Evolutionary conservation across 2,113 vertebrate species (phyloP).

Genomic region (Cynopterus brachyotis): DNA sequence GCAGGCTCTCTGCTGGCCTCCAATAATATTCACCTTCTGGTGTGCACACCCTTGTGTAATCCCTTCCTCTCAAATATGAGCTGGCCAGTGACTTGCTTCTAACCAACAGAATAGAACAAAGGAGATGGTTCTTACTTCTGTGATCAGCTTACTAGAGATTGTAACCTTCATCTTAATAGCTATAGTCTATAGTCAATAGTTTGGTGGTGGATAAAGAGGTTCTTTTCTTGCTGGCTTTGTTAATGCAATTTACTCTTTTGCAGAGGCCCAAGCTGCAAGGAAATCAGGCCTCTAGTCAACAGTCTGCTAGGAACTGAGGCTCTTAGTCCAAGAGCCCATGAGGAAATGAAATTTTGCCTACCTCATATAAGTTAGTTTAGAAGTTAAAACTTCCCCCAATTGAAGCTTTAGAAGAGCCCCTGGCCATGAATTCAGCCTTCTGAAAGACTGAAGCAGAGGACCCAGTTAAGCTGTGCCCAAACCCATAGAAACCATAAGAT

Average conservation of each 20-base stretch:
- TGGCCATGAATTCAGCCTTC: not conserved
- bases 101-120: not conserved
- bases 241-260: not conserved
- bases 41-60: not conserved
- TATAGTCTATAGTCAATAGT: not conserved
- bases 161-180: not conserved
- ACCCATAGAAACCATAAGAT: not conserved
- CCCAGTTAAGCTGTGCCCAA: not conserved
- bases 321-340: not conserved
- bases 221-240: not conserved
- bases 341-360: not conserved
- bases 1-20: not conserved
- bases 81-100: not conserved
- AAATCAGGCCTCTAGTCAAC: not conserved
- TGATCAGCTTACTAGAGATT: not conserved
- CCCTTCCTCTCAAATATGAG: not conserved
- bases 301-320: not conserved
- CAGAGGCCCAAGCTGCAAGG: not conserved
- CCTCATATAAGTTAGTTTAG: not conserved
- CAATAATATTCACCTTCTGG: not conserved
- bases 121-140: not conserved
- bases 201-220: not conserved
- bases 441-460: not conserved
- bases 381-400: not conserved
- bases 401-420: not conserved